Evolutionary conservation across 35 echinoderm and acorn worm species (phyloP).

Genomic region (Chiridota heheva): DNA sequence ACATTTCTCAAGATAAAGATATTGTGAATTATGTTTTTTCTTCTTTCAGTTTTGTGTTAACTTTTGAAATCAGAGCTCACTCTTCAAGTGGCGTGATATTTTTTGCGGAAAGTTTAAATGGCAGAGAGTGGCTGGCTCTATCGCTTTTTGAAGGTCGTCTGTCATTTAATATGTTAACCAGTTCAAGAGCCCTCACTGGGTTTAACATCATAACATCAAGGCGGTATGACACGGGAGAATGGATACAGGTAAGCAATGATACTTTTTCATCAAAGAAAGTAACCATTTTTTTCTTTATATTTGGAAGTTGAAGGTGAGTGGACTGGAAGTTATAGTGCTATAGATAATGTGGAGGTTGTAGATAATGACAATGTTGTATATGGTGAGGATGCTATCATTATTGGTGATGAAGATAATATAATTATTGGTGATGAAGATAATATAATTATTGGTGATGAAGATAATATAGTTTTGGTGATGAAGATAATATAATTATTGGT

Average conservation of each 20-base stretch:
- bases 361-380: background rate
- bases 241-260: conserved; percentile 61
- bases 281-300: background rate
- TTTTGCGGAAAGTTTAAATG: conserved; percentile 48
- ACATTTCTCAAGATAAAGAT: background rate
- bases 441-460: no score
- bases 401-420: no score
- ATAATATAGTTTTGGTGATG: no score
- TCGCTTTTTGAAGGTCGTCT: conserved; percentile 61
- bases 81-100: conserved; percentile 72
- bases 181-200: background rate
- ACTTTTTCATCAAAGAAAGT: background rate
- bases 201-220: conserved; percentile 38
- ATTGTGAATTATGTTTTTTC: background rate
- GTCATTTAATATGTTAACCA: conserved; percentile 65
- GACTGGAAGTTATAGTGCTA: background rate
- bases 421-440: no score
- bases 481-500: no score
- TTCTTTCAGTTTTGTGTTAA: conserved; percentile 74
- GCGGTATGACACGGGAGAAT: conserved; percentile 70
- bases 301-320: background rate
- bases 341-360: background rate
- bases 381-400: background rate
- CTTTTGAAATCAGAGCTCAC: conserved; percentile 71
- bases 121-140: conserved; percentile 56